Base-by-base conservation (phyloP, 1,140 invertebrate species). In the Orchestia grillus region DNA sequence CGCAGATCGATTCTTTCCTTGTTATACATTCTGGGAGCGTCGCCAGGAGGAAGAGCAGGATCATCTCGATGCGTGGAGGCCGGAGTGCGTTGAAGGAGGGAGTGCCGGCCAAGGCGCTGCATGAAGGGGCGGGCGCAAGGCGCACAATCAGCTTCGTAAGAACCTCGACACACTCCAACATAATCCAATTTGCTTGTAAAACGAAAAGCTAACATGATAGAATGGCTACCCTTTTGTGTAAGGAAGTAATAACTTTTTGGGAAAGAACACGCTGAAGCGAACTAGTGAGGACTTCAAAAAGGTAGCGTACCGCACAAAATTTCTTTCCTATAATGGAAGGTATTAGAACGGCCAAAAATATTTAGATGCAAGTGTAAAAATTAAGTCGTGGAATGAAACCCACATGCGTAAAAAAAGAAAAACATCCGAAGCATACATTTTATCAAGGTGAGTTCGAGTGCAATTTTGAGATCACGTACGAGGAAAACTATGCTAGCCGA, bases 11-110 rank as follows among this genome's bases (percentile, higher is more conserved):
- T 94, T 44, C 92, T 94, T 94, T 94, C 6, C 92, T 94, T 94
- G 92, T 94, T 94, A 94, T 94, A 94, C 92, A 94, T 94, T 94
- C 92, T n/a, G 41, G 92, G 44, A 47, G 92, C 92, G 92, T 94
- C 92, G 92, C 92, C 40, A 47, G 40, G 92, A 94, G 44, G 92
- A 94, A 45, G 92, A 94, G 92, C 43, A 47, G 92, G 92, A 94
- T 94, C 44, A 94, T 94, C 92, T 28, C 36, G 92, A 44, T n/a
- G 92, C 92, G 44, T 94, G 92, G 19, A 94, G 43, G 44, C 43
- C 44, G 44, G 92, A 94, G 92, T 94, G 92, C 44, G 92, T 15
- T 8, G 92, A 45, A 44, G 92, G 40, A 47, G 44, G 88, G 88
- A 11, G 88, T 42, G 88, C 28, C 3, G 41, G 41, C 23, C 88